Evolutionary conservation across 2,113 vertebrate genomes (phyloP), one percentile per base, ranked within the genome.

Genomic region (Crotalus helleri): DNA sequence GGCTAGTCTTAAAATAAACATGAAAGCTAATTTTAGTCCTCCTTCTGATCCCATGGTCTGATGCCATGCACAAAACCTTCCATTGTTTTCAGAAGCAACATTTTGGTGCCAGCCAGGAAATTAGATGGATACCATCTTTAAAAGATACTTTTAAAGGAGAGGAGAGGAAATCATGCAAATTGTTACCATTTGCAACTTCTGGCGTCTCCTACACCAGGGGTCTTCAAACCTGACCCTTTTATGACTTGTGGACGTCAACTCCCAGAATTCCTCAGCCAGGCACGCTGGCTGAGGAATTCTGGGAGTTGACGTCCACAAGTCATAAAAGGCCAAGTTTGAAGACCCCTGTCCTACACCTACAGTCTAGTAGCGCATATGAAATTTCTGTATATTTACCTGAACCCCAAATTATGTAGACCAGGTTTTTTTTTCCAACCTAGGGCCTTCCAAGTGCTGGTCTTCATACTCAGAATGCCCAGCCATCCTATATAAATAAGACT

Each of bases 21-120:
- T 57, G 90, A 89, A 61, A 61, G 94, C 95, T 94, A 95, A 96
- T 95, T 95, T 94, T 96, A 95, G 94, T 92, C 94, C 89, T 26
- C 93, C 92, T 91, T 90, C 69, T 44, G 33, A 7, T 44, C 33
- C 92, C 57, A 91, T 89, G 87, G 81, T 92, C 93, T 91, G 85
- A 87, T 92, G 94, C 92, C 91, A 74, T 91, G 90, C 7, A 29
- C 1, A 33, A 92, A 92, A 90, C 90, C 88, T 94, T 19, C 0
- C 86, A 90, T 89, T 0, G 0, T 93, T 0, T 0, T 92, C 87
- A 88, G 94, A 95, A 94, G 93, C 93, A 94, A 92, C 90, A 95
- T 95, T 93, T 92, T 86, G 54, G 91, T 89, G 91, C 89, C 9
- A 23, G 2, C 10, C 69, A 17, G 91, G 10, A n/a, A 51, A 15